phyloP scores from a whole-genome alignment of 2,888 invertebrate genomes.

The Thymelicus lineola region DNA sequence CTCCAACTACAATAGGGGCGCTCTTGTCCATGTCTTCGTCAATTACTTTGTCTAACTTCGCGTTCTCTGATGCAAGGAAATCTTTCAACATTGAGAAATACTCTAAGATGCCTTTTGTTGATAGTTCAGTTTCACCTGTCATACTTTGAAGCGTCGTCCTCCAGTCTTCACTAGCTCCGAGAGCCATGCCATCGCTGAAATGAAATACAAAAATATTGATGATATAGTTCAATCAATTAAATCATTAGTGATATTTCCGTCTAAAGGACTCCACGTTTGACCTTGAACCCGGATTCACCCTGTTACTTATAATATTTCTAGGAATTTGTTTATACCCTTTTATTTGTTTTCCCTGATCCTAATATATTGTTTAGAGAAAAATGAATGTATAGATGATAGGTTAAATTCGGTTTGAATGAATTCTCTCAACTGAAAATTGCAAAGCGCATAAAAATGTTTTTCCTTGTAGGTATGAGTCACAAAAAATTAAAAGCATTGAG shows the following conservation, averaged over 20 bases:
- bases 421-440: no score
- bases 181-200: conserved; percentile 73
- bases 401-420: no score
- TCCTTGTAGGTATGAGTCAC: no score
- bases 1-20: conserved; percentile 72
- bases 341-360: background rate
- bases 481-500: no score
- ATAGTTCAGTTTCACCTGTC: conserved; percentile 73
- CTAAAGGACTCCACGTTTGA: no score
- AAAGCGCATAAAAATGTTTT: no score
- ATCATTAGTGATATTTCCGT: no score
- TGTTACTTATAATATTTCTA: no score
- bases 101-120: conserved; percentile 69
- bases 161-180: conserved; percentile 78
- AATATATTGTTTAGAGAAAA: background rate
- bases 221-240: no score
- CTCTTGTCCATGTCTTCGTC: conserved; percentile 69
- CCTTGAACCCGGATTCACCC: no score
- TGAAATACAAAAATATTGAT: background rate
- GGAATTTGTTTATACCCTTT: no score
- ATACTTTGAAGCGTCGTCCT: conserved; percentile 69
- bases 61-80: conserved; percentile 64
- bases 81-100: conserved; percentile 68
- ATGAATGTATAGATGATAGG: no score
- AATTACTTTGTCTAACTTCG: conserved; percentile 52